Evolutionary conservation across 92 coral and sea anemone genomes (phyloP).

Genomic region (Zoanthus sansibaricus): DNA sequence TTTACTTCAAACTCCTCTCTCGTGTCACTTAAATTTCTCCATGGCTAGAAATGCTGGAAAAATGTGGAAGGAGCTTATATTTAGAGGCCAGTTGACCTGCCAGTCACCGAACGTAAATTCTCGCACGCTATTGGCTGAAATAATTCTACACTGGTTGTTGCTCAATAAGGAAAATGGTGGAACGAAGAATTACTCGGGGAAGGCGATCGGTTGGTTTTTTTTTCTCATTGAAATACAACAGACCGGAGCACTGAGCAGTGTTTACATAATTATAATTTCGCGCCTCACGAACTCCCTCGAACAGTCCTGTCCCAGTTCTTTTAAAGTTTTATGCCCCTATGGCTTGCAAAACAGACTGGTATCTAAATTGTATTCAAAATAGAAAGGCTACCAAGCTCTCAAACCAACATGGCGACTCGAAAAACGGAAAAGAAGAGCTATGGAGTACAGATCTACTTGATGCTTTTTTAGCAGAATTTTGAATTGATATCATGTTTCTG

Average conservation of each 20-base stretch:
- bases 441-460: too few species aligned
- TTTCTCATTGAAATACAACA: conserved; percentile 11
- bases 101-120: background rate
- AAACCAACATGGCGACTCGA: too few species aligned
- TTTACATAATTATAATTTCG: conserved; percentile 7
- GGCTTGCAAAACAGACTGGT: conserved; percentile 30
- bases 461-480: too few species aligned
- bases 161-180: background rate
- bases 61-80: background rate
- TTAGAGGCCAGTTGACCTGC: background rate
- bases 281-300: background rate
- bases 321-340: background rate
- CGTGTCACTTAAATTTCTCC: background rate
- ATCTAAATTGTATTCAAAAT: too few species aligned
- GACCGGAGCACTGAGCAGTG: conserved; percentile 14
- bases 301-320: background rate
- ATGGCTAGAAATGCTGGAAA: too few species aligned
- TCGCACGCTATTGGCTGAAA: too few species aligned
- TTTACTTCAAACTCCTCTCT: background rate
- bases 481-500: conserved; percentile 22
- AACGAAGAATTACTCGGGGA: too few species aligned
- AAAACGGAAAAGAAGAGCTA: too few species aligned
- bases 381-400: background rate
- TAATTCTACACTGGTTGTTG: too few species aligned
- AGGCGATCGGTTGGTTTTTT: too few species aligned